A percentile compares a stretch with the other conserved stretches of the same genome.
Conservation (phyloP, 2,888 invertebrate genomes). For the Lasioglossum pauxillum region DNA sequence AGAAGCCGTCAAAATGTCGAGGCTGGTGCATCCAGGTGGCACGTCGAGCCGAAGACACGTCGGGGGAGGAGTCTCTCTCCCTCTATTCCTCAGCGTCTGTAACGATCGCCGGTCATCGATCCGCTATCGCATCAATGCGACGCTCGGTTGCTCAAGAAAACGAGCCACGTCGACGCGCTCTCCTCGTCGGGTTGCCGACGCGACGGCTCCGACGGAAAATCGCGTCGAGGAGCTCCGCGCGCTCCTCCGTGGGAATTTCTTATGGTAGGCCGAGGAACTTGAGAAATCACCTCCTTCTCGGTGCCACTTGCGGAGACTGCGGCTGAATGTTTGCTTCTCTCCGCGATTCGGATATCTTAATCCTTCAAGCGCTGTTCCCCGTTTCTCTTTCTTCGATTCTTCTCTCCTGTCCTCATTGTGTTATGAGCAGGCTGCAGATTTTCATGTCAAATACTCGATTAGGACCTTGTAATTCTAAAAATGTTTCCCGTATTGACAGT, state of each 20-base stretch:
- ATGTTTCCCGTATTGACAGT: too few species aligned
- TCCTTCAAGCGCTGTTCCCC: not conserved
- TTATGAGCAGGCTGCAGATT: not conserved
- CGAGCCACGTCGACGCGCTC: slow-evolving; percentile 38
- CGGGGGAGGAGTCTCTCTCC: slow-evolving; percentile 35
- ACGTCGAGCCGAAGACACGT: slow-evolving; percentile 60
- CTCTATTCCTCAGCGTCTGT: slow-evolving; percentile 26
- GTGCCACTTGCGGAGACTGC: slow-evolving; percentile 2
- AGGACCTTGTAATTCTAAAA: not conserved
- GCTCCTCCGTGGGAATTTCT: not conserved
- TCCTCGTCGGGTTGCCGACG: slow-evolving; percentile 1
- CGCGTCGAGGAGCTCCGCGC: not conserved
- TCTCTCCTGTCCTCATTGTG: not conserved
- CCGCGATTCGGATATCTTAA: not conserved
- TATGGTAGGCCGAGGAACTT: slow-evolving; percentile 6
- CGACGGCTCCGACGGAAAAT: not conserved
- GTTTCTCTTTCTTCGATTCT: not conserved
- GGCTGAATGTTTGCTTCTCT: not conserved
- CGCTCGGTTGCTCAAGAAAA: slow-evolving; percentile 50
- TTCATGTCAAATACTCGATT: not conserved
- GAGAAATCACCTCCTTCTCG: not conserved
- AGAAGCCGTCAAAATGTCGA: slow-evolving; percentile 74
- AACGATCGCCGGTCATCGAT: slow-evolving; percentile 71
- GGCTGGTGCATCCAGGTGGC: slow-evolving; percentile 64
- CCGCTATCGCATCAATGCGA: slow-evolving; percentile 64